Evolutionary conservation across 1,140 invertebrate genomes (phyloP).

Genomic region (Drosophila nigrodunni): DNA sequence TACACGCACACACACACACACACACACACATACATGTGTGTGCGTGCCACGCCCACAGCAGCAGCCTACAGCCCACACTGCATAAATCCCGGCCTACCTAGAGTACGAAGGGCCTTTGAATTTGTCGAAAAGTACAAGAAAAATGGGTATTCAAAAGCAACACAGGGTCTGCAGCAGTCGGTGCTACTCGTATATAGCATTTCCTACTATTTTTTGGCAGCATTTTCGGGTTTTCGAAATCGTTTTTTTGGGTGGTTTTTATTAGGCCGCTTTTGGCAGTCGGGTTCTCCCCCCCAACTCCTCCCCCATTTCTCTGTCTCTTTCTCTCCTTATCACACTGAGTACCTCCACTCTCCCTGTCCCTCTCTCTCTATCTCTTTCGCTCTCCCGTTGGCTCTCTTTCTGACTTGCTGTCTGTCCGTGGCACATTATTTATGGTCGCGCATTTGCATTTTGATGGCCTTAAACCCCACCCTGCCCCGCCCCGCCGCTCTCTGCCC

Average conservation of each 20-base stretch:
- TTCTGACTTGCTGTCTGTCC: constrained; percentile 15
- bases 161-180: too few relatives aligned
- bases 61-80: background rate
- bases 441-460: constrained; percentile 82
- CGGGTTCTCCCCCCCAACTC: background rate
- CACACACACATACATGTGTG: background rate
- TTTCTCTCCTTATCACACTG: background rate
- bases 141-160: too few relatives aligned
- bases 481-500: background rate
- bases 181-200: too few relatives aligned
- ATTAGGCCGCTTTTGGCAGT: constrained; percentile 51
- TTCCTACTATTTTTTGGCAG: constrained; percentile 16
- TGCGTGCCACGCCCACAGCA: constrained; percentile 50
- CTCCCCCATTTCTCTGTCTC: background rate
- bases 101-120: background rate
- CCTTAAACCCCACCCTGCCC: constrained; percentile 27
- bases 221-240: constrained; percentile 58
- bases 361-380: background rate
- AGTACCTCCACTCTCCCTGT: background rate
- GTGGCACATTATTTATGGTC: constrained; percentile 75
- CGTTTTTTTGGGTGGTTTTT: constrained; percentile 75
- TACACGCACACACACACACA: constrained; percentile 1
- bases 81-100: background rate
- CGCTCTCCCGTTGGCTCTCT: constrained; percentile 1
- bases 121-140: too few relatives aligned